Evolutionary conservation across 2,888 invertebrate genomes (phyloP), one percentile per base, ranked within the genome.

Genomic region (Pediacus dermestoides): DNA sequence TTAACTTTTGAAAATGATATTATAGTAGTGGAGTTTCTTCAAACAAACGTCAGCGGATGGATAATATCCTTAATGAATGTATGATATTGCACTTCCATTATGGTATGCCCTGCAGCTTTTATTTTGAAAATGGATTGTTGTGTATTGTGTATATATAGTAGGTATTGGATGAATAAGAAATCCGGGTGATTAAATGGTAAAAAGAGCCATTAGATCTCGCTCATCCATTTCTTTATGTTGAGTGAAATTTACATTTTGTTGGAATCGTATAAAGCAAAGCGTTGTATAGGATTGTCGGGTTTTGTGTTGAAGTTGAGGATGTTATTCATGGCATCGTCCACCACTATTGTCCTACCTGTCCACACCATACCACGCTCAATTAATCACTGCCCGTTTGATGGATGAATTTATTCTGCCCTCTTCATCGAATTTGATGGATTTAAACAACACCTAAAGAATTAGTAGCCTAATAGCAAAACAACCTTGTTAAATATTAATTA

Each of bases 261-360:
- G 27, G 10, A 14, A 16, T 33, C 31, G 27, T 33, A 27, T 27
- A 38, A 26, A 27, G 26, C 32, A 31, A 32, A 26, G 32, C 26
- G 37, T 31, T 31, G 37, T 25, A 10, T 28, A 28, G 13, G 41
- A 41, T 30, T 37, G 41, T 41, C 30, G 18, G 32, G 36, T 31
- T 41, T 36, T 41, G 42, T 37, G 42, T 34, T 30, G 35, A 30
- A 38, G 37, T 43, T 30, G 39, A 33, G 40, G 32, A 44, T 42
- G 58, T 60, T 61, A 63, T 63, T 60, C 61, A 63, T 60, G 52
- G 49, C 55, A 34, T 53, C 58, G 58, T 57, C 55, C 55, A 52
- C 55, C 51, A 52, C 58, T 54, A 64, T 63, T 64, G 66, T 65
- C 60, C 61, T 52, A 65, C 64, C 66, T 65, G 64, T 66, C 66